Base-by-base conservation (phyloP, 2,888 invertebrate species). In the Drosophila seclusa region DNA sequence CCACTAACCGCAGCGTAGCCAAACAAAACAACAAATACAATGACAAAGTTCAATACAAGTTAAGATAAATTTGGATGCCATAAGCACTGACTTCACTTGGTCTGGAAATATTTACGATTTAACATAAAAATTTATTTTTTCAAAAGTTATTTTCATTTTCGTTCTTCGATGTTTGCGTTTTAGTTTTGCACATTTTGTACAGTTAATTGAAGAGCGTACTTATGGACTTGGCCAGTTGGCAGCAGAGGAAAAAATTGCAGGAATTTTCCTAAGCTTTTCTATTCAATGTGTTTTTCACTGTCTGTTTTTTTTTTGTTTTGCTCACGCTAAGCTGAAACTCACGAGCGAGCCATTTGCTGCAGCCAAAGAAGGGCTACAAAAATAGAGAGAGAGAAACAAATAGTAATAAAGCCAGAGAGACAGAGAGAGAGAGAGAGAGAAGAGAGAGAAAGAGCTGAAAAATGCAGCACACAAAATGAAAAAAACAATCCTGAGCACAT, bases 151-250 rank as follows among this genome's bases (percentile, higher is more conserved):
- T 54, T 53, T 50, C 48, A 29, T 65, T 53, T 55, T 18, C 27
- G 11, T 52, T 66, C 40, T 48, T 66, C 0, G 18, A 49, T 45
- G 18, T 54, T 36, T 36, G 36, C n/a, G 2, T n/a, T 27, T 0
- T 54, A 32, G 11, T 59, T 53, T 42, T 32, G n/a, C 31, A 32
- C 64, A 40, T 54, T 68, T 64, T 65, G 59, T 45, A 71, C 71
- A 89, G 89, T 84, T 84, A 84, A 84, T 89, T 84, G 89, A 84
- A 82, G 83, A 73, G 69, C 76, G 75, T 78, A 73, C 89, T 83
- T 83, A 76, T 72, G 58, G 77, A 78, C 68, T 73, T 78, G 78
- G 68, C 59, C 78, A 73, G 68, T 72, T 72, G 49, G 60, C 45
- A 36, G 74, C 29, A 38, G 31, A 32, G 48, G 4, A 55, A 55